Evolutionary conservation across 2,797 vertebrate species (phyloP), one percentile per base, ranked within the genome.

Genomic region (Fratercula arctica): DNA sequence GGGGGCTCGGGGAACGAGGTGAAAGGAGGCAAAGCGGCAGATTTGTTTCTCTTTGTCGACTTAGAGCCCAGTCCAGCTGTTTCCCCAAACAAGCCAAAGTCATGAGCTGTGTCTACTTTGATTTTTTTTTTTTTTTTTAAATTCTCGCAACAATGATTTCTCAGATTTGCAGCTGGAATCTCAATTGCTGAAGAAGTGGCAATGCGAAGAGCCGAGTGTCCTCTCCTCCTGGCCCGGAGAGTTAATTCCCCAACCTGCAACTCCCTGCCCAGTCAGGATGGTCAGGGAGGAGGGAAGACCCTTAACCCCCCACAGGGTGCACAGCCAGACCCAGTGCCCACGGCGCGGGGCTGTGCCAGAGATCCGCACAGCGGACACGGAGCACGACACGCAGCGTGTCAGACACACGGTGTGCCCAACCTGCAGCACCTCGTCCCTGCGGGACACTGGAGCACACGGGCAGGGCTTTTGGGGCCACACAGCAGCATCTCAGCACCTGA

Each of bases 371-470:
- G 37, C 51, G 8, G 41, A 33, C 14, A 3, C 1, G 1, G n/a
- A 25, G 59, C 7, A 0, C 13, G 31, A 43, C 15, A 4, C 2
- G 3, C 45, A 20, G 63, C 4, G 0, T 13, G 0, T 3, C 86
- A 17, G 39, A 9, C 25, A 7, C 4, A 0, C 14, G 0, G 1
- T 0, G 53, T 4, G 10, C 6, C 33, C 29, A 1, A 3, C 4
- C 1, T 1, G 2, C 24, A 1, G 53, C 5, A 1, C 7, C 11
- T n/a, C 1, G 0, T 7, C 54, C 59, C 37, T 2, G 0, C 9
- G 43, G 19, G 48, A 4, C 14, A 35, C 54, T 56, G 83, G 50
- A 64, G 48, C 16, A 9, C 50, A 10, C 1, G 0, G 41, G 29
- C 67, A 60, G 63, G n/a, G 24, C 31, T 56, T 11, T 19, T 5